A percentile compares a stretch with the other conserved stretches of the same genome.
These are phyloP conservation scores for Drosophila melanocephala DNA, from an alignment of 2,888 invertebrate genomes.

Conservation along the genomic window DNA sequence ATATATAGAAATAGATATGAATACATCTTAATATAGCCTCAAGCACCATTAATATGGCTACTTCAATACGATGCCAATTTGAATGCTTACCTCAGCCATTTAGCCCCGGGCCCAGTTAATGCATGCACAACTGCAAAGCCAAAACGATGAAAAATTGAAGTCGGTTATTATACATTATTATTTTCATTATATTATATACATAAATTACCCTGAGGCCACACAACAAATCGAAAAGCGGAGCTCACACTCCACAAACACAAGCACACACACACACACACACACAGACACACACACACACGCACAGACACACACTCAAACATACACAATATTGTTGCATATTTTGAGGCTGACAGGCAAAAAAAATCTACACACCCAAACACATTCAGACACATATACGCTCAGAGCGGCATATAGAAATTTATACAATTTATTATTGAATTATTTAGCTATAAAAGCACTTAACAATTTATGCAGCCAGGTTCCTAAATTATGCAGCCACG, in stretches of 20 bases:
- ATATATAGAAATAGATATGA: neutral
- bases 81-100: neutral
- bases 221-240: conserved; percentile 53
- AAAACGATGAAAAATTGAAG: conserved; percentile 39
- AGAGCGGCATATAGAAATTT: conserved; percentile 32
- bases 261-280: conserved; percentile 5
- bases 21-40: neutral
- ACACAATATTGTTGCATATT: conserved; percentile 79
- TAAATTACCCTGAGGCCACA: conserved; percentile 71
- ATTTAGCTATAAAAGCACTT: conserved; percentile 72
- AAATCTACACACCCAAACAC: conserved; percentile 23
- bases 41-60: conserved; percentile 21
- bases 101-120: conserved; percentile 16
- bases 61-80: conserved; percentile 36
- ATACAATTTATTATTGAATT: conserved; percentile 77
- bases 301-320: neutral
- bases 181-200: conserved; percentile 75
- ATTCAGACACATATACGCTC: neutral
- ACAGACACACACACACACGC: neutral
- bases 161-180: conserved; percentile 63
- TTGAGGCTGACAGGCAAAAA: conserved; percentile 51
- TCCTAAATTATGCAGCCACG: conserved; percentile 71
- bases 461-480: conserved; percentile 76
- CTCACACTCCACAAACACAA: conserved; percentile 20
- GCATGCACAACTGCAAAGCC: conserved; percentile 11